These are phyloP conservation scores for Crocidura indochinensis DNA, from an alignment of 2,797 vertebrate species.

Conservation along the genomic window DNA sequence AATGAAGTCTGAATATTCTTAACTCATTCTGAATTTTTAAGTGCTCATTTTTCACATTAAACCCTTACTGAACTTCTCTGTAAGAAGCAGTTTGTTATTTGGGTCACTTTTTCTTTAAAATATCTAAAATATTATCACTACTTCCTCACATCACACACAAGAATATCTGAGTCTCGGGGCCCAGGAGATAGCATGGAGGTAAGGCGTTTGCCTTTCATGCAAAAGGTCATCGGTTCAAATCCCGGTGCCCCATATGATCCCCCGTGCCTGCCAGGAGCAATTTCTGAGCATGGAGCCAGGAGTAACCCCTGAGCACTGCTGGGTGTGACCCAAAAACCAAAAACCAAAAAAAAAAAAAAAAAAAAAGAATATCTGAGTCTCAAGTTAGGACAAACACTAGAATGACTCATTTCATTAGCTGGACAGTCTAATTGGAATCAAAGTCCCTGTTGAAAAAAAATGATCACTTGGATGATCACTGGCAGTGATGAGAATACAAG, in stretches of 20 bases:
- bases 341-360: too few species aligned
- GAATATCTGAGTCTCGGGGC: conserved; percentile 32
- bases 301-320: too few species aligned
- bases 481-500: conserved; percentile 73
- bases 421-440: conserved; percentile 50
- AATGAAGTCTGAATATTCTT: conserved; percentile 37
- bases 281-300: too few species aligned
- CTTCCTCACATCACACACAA: neutral
- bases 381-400: conserved; percentile 50
- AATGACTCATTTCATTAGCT: conserved; percentile 48
- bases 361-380: conserved; percentile 30
- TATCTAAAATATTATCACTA: conserved; percentile 56
- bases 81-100: conserved; percentile 50
- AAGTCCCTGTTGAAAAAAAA: conserved; percentile 69
- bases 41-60: conserved; percentile 60
- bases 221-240: too few species aligned
- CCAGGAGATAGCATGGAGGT: too few species aligned
- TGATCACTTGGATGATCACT: conserved; percentile 64
- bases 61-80: conserved; percentile 54
- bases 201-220: too few species aligned
- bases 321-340: too few species aligned
- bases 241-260: too few species aligned
- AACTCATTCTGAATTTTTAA: conserved; percentile 58
- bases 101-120: conserved; percentile 66
- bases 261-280: too few species aligned